phyloP scores from a whole-genome alignment of 2,113 vertebrate genomes.

The Oreochromis niloticus region DNA sequence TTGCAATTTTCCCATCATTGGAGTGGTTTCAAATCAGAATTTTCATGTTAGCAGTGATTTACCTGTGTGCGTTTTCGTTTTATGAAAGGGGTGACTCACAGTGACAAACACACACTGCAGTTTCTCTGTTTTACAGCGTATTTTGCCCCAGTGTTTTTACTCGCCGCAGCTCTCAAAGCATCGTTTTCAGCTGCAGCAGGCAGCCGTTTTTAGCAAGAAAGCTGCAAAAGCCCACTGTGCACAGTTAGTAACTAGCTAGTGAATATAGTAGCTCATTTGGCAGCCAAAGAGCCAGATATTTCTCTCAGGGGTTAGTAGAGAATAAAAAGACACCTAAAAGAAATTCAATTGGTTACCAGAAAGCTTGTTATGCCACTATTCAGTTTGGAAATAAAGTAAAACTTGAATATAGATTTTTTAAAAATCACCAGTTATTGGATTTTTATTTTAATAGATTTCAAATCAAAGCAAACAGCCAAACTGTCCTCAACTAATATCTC shows the following conservation, averaged over 20 bases:
- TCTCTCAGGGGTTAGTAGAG: background rate
- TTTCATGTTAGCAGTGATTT: background rate
- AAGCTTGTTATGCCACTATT: fast-evolving
- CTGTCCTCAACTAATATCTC: background rate
- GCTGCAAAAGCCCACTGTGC: background rate
- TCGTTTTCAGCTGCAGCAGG: background rate
- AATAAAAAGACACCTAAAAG: background rate
- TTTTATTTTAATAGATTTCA: background rate
- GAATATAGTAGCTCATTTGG: background rate
- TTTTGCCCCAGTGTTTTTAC: background rate
- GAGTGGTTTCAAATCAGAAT: background rate
- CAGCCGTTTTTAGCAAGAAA: background rate
- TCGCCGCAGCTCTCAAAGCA: background rate
- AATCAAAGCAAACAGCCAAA: background rate
- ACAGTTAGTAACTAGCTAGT: background rate
- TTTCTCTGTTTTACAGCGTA: background rate
- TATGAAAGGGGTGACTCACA: background rate
- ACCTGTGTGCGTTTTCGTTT: background rate
- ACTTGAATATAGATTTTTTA: background rate
- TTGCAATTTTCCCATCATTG: background rate
- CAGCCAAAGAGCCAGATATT: background rate
- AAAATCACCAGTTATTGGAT: background rate
- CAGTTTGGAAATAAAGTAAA: background rate
- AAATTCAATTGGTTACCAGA: background rate
- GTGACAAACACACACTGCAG: background rate